phyloP scores from a whole-genome alignment of 2,113 vertebrate species.

The Thomomys bottae region DNA sequence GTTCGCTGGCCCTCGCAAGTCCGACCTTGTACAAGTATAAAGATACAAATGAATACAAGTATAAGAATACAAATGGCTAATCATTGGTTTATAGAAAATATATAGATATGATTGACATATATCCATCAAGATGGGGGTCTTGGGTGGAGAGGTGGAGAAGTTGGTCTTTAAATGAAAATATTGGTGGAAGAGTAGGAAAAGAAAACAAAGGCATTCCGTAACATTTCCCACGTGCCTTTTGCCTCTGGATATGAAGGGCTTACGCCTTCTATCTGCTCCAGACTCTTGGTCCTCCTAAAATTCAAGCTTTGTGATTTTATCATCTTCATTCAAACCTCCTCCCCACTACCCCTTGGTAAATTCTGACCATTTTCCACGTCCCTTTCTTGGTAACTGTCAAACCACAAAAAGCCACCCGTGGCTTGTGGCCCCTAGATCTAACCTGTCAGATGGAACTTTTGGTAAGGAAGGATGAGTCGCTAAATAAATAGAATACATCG shows the following conservation, averaged over 20 bases:
- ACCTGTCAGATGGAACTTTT: conserved; percentile 51
- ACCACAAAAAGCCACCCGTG: conserved; percentile 66
- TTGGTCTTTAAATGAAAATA: neutral
- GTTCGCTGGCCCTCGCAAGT: too few relatives aligned
- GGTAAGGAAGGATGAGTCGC: conserved; percentile 47
- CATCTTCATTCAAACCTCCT: neutral
- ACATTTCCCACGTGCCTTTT: neutral
- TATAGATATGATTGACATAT: too few relatives aligned
- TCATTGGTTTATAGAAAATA: too few relatives aligned
- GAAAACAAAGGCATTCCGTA: fast-evolving
- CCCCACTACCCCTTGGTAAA: neutral
- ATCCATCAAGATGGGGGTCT: neutral
- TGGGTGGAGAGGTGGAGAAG: neutral
- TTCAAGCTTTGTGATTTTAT: conserved; percentile 6
- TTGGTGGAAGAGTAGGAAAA: neutral
- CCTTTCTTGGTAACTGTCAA: neutral
- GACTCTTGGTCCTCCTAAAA: neutral
- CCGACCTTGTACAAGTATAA: too few relatives aligned
- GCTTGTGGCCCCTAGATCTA: conserved; percentile 40
- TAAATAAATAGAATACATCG: conserved; percentile 80
- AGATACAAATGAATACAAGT: too few relatives aligned
- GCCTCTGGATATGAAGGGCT: neutral
- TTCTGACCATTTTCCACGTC: neutral
- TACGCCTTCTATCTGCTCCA: neutral
- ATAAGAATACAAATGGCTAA: too few relatives aligned